Evolutionary conservation across 1,140 invertebrate genomes (phyloP).

Genomic region (Lepidurus arcticus): DNA sequence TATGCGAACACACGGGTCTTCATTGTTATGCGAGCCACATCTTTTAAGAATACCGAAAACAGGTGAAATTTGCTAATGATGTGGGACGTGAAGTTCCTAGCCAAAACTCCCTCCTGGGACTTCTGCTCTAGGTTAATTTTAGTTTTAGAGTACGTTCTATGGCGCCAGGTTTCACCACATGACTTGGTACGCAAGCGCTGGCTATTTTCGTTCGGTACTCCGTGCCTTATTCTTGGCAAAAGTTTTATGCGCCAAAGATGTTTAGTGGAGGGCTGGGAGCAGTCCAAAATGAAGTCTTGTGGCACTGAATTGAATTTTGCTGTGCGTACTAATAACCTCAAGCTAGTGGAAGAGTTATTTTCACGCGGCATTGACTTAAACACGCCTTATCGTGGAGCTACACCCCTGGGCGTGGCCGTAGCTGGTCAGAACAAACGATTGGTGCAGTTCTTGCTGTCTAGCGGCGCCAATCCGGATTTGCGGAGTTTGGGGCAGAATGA

Average conservation of each 20-base stretch:
- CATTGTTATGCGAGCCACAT: background rate
- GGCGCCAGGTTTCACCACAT: background rate
- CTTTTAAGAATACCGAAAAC: background rate
- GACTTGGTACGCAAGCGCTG: conserved; percentile 4
- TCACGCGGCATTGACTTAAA: conserved; percentile 12
- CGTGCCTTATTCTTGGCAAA: background rate
- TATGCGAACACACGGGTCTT: background rate
- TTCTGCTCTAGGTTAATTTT: conserved; percentile 1
- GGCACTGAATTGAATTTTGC: background rate
- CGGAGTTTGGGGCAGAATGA: conserved; percentile 23
- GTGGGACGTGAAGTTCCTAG: background rate
- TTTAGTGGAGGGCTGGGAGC: background rate
- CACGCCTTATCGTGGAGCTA: conserved; percentile 24
- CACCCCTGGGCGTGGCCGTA: conserved; percentile 22
- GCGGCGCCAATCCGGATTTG: conserved; percentile 22
- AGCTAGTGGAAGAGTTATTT: conserved; percentile 24
- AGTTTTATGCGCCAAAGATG: background rate
- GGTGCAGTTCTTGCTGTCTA: conserved; percentile 18
- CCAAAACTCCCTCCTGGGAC: background rate
- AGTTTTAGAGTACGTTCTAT: background rate
- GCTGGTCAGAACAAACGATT: conserved; percentile 3
- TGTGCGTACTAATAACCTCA: background rate
- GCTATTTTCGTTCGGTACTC: background rate
- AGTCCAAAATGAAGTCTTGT: conserved; percentile 10
- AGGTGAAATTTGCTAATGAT: background rate